Conservation (phyloP, 1,140 invertebrate genomes). For the Trichonephila clavipes region DNA sequence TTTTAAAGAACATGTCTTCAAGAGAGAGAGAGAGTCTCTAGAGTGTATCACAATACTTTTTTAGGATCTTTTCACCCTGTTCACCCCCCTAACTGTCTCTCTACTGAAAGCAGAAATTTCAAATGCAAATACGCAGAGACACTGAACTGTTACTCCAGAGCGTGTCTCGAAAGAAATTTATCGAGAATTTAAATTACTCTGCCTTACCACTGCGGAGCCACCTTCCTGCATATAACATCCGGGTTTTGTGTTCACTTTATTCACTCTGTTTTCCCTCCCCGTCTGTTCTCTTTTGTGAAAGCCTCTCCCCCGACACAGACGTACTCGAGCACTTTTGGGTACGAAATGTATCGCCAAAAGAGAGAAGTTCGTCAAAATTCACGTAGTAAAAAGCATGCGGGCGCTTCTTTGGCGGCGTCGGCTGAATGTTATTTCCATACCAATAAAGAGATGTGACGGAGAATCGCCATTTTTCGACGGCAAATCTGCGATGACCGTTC, state of each 20-base stretch:
- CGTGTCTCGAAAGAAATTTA: constrained; percentile 41
- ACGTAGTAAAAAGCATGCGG: constrained; percentile 40
- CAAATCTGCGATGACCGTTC: constrained; percentile 50
- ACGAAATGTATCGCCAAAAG: constrained; percentile 62
- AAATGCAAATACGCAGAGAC: constrained; percentile 52
- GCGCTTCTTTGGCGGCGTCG: constrained; percentile 8
- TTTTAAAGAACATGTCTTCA: background rate
- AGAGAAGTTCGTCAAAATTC: constrained; percentile 60
- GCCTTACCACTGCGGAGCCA: constrained; percentile 43
- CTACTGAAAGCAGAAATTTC: constrained; percentile 20
- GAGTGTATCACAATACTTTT: background rate
- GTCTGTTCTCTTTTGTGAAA: background rate
- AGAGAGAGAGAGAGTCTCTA: background rate
- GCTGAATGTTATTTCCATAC: constrained; percentile 61
- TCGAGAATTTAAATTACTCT: constrained; percentile 66
- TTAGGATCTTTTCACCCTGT: background rate
- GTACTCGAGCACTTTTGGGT: constrained; percentile 42
- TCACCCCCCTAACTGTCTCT: background rate
- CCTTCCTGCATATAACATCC: constrained; percentile 50
- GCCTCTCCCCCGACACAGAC: background rate
- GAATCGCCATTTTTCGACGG: constrained; percentile 54
- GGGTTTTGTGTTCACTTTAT: constrained; percentile 65
- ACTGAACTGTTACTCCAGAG: constrained; percentile 9
- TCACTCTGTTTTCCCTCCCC: background rate
- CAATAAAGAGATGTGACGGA: constrained; percentile 66